Evolutionary conservation across 2,888 invertebrate genomes (phyloP).

Genomic region (Drosophila algonquin): DNA sequence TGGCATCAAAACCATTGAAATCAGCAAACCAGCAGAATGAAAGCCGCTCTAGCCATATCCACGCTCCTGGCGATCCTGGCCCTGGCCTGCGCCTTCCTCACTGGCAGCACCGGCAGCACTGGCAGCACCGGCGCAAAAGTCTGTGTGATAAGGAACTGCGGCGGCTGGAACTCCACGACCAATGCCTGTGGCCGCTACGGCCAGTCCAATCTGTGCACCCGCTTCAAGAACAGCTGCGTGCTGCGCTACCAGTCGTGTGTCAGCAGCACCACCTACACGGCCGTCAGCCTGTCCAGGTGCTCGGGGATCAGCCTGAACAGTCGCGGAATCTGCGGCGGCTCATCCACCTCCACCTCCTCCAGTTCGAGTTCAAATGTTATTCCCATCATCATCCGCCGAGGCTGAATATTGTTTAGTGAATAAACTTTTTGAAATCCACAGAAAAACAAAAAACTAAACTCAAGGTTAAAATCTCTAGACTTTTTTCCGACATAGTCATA

Average conservation of each 20-base stretch:
- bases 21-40: constrained; percentile 43
- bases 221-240: constrained; percentile 54
- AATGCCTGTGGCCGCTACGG: constrained; percentile 55
- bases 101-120: constrained; percentile 6
- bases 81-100: background rate
- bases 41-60: constrained; percentile 31
- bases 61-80: constrained; percentile 39
- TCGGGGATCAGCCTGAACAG: constrained; percentile 36
- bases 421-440: background rate
- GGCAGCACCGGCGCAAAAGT: constrained; percentile 33
- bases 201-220: constrained; percentile 57
- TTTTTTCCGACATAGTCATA: background rate
- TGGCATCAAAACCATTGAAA: constrained; percentile 10
- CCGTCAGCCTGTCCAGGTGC: constrained; percentile 39
- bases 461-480: constrained; percentile 25
- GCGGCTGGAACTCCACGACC: constrained; percentile 12
- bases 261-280: constrained; percentile 28
- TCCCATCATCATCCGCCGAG: constrained; percentile 50
- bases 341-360: constrained; percentile 7
- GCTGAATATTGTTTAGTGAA: constrained; percentile 31
- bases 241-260: constrained; percentile 47
- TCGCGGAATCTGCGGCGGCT: constrained; percentile 46
- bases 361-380: constrained; percentile 18
- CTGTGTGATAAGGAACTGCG: constrained; percentile 48
- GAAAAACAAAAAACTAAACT: background rate